These are phyloP conservation scores for Caenorhabditis angaria DNA, from an alignment of 2,888 invertebrate species.

Conservation along the genomic window DNA sequence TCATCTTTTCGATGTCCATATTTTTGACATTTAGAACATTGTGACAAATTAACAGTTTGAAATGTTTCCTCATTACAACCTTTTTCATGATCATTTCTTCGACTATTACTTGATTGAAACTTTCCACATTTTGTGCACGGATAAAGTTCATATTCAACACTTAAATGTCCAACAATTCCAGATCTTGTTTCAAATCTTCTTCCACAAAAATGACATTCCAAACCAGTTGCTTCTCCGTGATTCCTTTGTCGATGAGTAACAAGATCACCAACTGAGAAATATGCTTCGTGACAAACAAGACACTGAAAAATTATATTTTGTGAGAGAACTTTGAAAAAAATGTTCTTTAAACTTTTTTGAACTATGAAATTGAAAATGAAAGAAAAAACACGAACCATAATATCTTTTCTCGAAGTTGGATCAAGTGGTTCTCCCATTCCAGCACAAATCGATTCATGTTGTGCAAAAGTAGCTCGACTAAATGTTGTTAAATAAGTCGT, in stretches of 20 bases:
- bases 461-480: background rate
- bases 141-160: slow-evolving; percentile 1
- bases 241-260: background rate
- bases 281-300: background rate
- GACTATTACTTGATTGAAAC: background rate
- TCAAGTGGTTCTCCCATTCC: background rate
- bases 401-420: background rate
- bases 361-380: too few species aligned
- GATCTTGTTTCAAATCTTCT: background rate
- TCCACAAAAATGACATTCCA: background rate
- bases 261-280: background rate
- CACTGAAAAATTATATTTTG: background rate
- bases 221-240: background rate
- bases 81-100: slow-evolving; percentile 5
- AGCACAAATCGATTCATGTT: background rate
- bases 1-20: slow-evolving; percentile 5
- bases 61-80: background rate
- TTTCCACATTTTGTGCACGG: slow-evolving; percentile 5
- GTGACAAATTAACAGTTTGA: background rate
- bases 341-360: too few species aligned
- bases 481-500: background rate
- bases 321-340: background rate
- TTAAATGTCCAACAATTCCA: slow-evolving; percentile 1
- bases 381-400: background rate
- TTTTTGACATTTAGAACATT: slow-evolving; percentile 1